Conservation (phyloP, 2,113 vertebrate genomes). For the Phrynocephalus versicolor region DNA sequence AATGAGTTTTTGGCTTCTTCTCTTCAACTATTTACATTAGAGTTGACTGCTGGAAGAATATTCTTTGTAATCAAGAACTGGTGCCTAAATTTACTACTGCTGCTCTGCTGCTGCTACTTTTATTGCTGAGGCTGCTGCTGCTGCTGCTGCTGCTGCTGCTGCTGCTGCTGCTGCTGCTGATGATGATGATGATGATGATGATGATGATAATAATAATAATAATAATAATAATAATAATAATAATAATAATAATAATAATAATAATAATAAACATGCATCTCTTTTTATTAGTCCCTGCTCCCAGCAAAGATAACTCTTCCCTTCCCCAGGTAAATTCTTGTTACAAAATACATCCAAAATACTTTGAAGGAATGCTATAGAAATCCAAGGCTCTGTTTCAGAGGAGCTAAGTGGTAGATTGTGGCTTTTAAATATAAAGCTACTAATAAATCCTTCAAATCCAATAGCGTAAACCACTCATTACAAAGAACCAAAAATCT, state of each 20-base stretch:
- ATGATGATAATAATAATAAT: too few relatives aligned
- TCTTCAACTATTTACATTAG: not conserved
- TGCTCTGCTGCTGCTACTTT: too few relatives aligned
- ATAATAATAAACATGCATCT: too few relatives aligned
- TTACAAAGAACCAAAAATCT: not conserved
- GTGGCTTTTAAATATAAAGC: not conserved
- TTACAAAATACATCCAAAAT: not conserved
- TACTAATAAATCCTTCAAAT: not conserved
- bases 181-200: too few relatives aligned
- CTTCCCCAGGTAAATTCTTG: constrained; percentile 1
- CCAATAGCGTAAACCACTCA: not conserved
- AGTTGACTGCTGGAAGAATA: not conserved
- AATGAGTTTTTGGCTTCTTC: not conserved
- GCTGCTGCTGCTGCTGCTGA: too few relatives aligned
- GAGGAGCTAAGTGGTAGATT: not conserved
- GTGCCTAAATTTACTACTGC: not conserved
- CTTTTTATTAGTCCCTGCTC: constrained; percentile 6
- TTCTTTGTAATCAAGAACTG: not conserved
- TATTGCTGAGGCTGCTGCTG: too few relatives aligned
- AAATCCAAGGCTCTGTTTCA: not conserved
- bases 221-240: too few relatives aligned
- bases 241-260: too few relatives aligned
- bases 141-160: too few relatives aligned
- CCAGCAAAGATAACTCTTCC: constrained; percentile 29
- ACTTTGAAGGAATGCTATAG: not conserved